Evolutionary conservation across 2,888 invertebrate genomes (phyloP).

Genomic region (Pandemis heparana): DNA sequence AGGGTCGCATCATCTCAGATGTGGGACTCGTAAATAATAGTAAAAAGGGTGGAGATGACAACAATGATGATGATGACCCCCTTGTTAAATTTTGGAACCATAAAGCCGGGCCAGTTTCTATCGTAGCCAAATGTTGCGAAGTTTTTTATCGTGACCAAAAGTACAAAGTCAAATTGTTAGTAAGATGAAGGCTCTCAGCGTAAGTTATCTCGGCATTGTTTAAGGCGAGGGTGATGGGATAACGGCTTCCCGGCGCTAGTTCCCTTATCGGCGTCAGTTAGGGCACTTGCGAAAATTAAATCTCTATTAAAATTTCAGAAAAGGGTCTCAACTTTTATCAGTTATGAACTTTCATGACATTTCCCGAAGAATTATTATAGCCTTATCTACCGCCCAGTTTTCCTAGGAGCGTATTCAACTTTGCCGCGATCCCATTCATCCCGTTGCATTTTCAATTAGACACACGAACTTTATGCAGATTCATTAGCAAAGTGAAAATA

Average conservation of each 20-base stretch:
- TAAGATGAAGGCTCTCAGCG: constrained; percentile 13
- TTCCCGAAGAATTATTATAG: constrained; percentile 83
- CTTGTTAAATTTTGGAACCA: no score
- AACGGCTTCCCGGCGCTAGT: constrained; percentile 53
- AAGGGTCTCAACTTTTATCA: constrained; percentile 83
- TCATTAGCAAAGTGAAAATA: constrained; percentile 42
- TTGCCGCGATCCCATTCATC: constrained; percentile 62
- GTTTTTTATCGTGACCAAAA: constrained; percentile 5
- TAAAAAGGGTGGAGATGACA: no score
- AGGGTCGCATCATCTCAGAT: no score
- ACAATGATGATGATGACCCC: no score
- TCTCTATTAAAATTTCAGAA: constrained; percentile 83
- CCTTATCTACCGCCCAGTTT: constrained; percentile 74
- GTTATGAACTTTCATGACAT: constrained; percentile 84
- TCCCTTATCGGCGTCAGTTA: constrained; percentile 63
- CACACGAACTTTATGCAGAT: constrained; percentile 35
- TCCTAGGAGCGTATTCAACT: constrained; percentile 69
- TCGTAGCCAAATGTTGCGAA: neutral
- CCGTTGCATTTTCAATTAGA: constrained; percentile 74
- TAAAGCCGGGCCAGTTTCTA: neutral
- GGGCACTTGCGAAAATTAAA: constrained; percentile 78
- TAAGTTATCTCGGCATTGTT: constrained; percentile 40
- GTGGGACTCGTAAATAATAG: no score
- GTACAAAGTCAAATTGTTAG: constrained; percentile 9
- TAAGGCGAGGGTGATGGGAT: constrained; percentile 44